Evolutionary conservation across 2,113 vertebrate species (phyloP).

Genomic region (Cyanoliseus patagonus): DNA sequence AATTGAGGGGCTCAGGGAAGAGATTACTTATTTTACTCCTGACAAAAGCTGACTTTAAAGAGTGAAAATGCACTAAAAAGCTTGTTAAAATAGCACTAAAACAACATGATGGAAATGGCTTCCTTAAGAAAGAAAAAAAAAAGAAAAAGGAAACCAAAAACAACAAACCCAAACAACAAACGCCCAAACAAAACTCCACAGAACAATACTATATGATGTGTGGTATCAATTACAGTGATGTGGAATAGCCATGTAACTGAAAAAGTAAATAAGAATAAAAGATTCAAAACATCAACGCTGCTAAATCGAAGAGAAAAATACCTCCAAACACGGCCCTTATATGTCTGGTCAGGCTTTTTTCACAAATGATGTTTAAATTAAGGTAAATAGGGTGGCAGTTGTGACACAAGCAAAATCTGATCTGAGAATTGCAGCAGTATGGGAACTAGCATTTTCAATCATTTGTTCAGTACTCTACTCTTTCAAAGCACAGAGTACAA

Average conservation of each 20-base stretch:
- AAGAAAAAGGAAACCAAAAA: fast-evolving
- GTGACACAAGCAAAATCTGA: neutral
- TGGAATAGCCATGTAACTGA: neutral
- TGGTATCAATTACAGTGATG: neutral
- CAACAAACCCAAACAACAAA: neutral
- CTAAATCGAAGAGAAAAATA: neutral
- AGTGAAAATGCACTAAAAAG: neutral
- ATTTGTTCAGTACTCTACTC: neutral
- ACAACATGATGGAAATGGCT: fast-evolving
- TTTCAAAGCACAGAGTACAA: neutral
- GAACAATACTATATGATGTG: neutral
- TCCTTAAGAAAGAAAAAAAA: neutral
- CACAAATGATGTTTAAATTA: neutral
- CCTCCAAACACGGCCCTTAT: neutral
- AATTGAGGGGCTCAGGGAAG: neutral
- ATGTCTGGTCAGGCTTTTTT: neutral
- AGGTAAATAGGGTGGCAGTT: neutral
- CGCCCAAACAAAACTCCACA: fast-evolving
- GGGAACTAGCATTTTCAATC: neutral
- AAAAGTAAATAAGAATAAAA: neutral
- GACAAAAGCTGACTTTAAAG: neutral
- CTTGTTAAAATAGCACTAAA: neutral
- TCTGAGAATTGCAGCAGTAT: neutral
- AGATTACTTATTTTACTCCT: neutral
- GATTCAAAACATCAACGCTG: neutral